Evolutionary conservation across 2,113 vertebrate genomes (phyloP), one percentile per base, ranked within the genome.

Genomic region (Nymphicus hollandicus): DNA sequence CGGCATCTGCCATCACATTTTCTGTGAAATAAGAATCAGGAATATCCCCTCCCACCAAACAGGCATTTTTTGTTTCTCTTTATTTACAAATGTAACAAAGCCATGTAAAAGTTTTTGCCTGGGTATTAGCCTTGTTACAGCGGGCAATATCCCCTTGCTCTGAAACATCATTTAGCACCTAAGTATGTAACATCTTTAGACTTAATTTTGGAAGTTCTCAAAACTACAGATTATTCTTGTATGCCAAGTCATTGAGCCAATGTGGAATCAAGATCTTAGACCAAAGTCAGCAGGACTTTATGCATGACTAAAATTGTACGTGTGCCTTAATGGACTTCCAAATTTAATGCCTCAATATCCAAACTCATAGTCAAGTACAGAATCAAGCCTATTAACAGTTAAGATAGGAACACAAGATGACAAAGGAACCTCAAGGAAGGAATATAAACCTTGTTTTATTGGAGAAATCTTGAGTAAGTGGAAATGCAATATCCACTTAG

Each of bases 61-160:
- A 86, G 47, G 14, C 52, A 25, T 25, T 43, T 43, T 27, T 9
- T 8, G 9, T 22, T 15, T 13, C 10, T 56, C 10, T 73, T 77
- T 46, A 72, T 60, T 44, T 2, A 2, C 3, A n/a, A 55, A 53
- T 27, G 33, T 61, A 82, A 65, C 33, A 76, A 77, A 81, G 43
- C 18, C 50, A 50, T 25, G 50, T 3, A 13, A 31, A 71, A 66
- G 29, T n/a, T 94, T 96, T 94, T 96, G 93, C 90, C 93, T 96
- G 81, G 84, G 84, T 79, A 89, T 95, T 85, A 65, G 33, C 49
- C 64, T 93, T 60, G 56, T 65, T 53, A 60, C 33, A 55, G 52
- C 1, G 14, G 58, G 50, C 9, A 88, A 90, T 55, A 66, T 23
- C 35, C n/a, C 27, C 68, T 80, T 35, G 55, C 7, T 46, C 47